Evolutionary conservation across 1,140 invertebrate species (phyloP).

Genomic region (Pristionchus pacificus): DNA sequence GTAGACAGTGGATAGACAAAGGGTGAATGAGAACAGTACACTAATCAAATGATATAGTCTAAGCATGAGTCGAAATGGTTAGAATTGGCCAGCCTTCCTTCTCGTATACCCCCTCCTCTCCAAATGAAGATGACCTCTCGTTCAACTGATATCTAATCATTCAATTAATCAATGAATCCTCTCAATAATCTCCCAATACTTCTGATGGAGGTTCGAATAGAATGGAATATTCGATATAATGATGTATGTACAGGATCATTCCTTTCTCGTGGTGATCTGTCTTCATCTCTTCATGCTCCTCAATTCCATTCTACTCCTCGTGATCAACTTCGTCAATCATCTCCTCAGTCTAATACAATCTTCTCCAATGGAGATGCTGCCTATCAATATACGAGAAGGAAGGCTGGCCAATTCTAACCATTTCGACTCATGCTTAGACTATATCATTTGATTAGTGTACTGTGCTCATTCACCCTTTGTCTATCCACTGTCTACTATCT

Average conservation of each 20-base stretch:
- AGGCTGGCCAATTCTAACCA: too few species aligned
- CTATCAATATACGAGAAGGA: neutral
- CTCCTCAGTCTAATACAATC: neutral
- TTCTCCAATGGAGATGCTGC: neutral
- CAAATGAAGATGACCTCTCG: neutral
- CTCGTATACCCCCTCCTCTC: neutral
- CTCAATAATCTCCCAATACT: neutral
- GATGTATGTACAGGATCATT: neutral
- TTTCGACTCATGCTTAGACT: too few species aligned
- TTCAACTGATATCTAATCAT: neutral
- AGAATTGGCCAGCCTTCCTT: neutral
- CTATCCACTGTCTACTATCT: too few species aligned
- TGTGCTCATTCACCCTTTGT: too few species aligned
- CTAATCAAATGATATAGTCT: too few species aligned
- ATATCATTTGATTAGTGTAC: too few species aligned
- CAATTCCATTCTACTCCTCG: neutral
- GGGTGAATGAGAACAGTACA: too few species aligned
- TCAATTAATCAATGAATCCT: neutral
- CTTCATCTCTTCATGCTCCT: neutral
- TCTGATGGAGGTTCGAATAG: neutral
- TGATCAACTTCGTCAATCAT: neutral
- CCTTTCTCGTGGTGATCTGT: neutral
- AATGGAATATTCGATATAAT: neutral
- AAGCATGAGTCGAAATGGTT: too few species aligned
- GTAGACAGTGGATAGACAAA: too few species aligned